Percentiles rank a stretch among this genome's conserved stretches.
These are phyloP conservation scores for Diorhabda sublineata DNA, from an alignment of 1,140 invertebrate genomes.

Conservation along the genomic window DNA sequence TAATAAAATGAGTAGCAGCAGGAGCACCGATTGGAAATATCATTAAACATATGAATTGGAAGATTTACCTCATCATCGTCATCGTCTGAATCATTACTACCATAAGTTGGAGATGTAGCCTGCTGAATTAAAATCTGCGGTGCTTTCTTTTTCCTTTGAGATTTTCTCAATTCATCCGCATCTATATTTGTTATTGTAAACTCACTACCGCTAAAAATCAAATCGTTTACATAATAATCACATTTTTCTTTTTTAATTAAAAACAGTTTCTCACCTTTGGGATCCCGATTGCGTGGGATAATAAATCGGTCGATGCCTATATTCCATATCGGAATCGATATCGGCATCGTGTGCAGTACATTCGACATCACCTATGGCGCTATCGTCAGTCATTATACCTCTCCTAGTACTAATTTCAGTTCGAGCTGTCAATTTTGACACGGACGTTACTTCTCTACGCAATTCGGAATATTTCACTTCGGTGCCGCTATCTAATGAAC, in stretches of 20 bases:
- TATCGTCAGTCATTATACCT: slow-evolving; percentile 39
- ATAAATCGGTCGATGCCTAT: slow-evolving; percentile 50
- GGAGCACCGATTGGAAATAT: too few species aligned
- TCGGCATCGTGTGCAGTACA: slow-evolving; percentile 82
- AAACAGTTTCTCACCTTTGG: slow-evolving; percentile 31
- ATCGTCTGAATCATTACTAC: slow-evolving; percentile 72
- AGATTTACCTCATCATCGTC: slow-evolving; percentile 63
- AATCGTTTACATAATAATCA: background rate
- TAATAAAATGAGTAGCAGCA: too few species aligned
- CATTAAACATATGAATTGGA: too few species aligned
- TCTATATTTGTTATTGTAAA: slow-evolving; percentile 86
- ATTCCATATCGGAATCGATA: slow-evolving; percentile 70
- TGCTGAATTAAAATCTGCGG: slow-evolving; percentile 47
- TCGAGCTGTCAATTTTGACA: slow-evolving; percentile 35
- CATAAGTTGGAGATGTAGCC: slow-evolving; percentile 58
- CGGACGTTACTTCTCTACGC: slow-evolving; percentile 54
- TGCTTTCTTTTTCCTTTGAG: slow-evolving; percentile 57
- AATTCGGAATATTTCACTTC: slow-evolving; percentile 60
- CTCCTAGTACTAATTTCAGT: slow-evolving; percentile 30
- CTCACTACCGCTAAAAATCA: slow-evolving; percentile 55
- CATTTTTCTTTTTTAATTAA: background rate
- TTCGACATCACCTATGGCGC: slow-evolving; percentile 47
- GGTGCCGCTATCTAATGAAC: slow-evolving; percentile 77
- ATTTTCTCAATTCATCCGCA: slow-evolving; percentile 75
- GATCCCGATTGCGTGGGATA: slow-evolving; percentile 52